Evolutionary conservation across 2,888 invertebrate species (phyloP), one percentile per base, ranked within the genome.

Genomic region (Lucinisca nassula): DNA sequence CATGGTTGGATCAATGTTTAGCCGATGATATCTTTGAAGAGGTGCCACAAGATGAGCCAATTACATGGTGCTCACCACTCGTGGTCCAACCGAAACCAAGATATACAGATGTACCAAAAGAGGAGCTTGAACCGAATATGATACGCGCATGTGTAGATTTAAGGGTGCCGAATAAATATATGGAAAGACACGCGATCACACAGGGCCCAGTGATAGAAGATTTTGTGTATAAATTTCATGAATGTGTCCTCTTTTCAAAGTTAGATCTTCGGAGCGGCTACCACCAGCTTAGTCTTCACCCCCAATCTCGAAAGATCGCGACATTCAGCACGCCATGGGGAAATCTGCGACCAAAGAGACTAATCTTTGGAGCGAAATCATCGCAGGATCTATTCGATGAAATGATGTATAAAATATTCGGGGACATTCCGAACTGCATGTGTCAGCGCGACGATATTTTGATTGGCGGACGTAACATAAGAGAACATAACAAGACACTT

Each of bases 201-300:
- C 84, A 84, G 38, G 75, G 17, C 40, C 61, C 84, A 49, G 32
- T 79, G 12, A 51, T 84, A n/a, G 84, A 79, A 45, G 84, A 84
- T 21, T 84, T 84, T 40, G 73, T 51, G 0, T 83, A 73, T 49
- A 67, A 70, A n/a, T 78, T 83, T 27, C 55, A 45, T 45, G 74
- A 74, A 37, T 73, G 73, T 37, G 27, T 10, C n/a, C 4, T 73
- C n/a, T 73, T 73, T 30, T 73, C 38, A 73, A 73, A 73, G 37
- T n/a, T 73, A 38, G 73, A 73, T 35, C 35, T 70, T 21, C 10
- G 67, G 35, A 10, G n/a, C 45, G 27, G 38, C 10, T 38, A 38
- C 14, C 17, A 51, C 51, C 51, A 51, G 21, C 21, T 51, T 12
- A 51, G 10, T 12, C 21, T 17, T 21, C 51, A 51, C 21, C 51